Evolutionary conservation across 2,113 vertebrate genomes (phyloP).

Genomic region (Aspidoscelis tigris): DNA sequence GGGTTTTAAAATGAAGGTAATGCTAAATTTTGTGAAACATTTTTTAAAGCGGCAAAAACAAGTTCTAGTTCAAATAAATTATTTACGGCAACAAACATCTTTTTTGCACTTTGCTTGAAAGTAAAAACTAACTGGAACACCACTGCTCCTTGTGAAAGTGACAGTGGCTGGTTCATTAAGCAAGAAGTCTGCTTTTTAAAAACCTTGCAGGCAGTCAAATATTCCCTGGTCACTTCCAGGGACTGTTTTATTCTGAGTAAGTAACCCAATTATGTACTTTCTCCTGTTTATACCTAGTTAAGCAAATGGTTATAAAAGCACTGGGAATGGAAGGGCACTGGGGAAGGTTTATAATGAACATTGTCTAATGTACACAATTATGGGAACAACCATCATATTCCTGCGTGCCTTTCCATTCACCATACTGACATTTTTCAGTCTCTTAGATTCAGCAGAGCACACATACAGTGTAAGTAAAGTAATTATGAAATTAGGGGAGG

Average conservation of each 20-base stretch:
- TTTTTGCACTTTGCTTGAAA: constrained; percentile 38
- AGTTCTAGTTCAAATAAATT: neutral
- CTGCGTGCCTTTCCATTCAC: neutral
- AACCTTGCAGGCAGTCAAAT: constrained; percentile 59
- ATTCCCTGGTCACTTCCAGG: constrained; percentile 59
- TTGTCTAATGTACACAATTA: constrained; percentile 12
- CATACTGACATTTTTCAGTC: neutral
- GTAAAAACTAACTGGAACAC: constrained; percentile 39
- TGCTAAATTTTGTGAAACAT: neutral
- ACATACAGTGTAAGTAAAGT: neutral
- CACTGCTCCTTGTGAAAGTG: constrained; percentile 52
- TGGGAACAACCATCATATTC: neutral
- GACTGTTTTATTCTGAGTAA: constrained; percentile 59
- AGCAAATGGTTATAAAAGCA: constrained; percentile 56
- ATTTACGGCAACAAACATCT: constrained; percentile 12
- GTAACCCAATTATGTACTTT: constrained; percentile 21
- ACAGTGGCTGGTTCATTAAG: constrained; percentile 53
- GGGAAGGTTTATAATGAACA: constrained; percentile 41
- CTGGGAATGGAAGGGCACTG: constrained; percentile 40
- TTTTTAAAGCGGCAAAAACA: constrained; percentile 12
- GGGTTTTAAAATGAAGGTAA: neutral
- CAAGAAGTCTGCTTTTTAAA: constrained; percentile 62
- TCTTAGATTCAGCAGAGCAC: too few relatives aligned
- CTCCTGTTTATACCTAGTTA: constrained; percentile 35
- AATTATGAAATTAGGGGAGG: neutral